A percentile compares a stretch with the other conserved stretches of the same genome.
Conservation (phyloP, 2,888 invertebrate species). For the Eupithecia dodoneata region DNA sequence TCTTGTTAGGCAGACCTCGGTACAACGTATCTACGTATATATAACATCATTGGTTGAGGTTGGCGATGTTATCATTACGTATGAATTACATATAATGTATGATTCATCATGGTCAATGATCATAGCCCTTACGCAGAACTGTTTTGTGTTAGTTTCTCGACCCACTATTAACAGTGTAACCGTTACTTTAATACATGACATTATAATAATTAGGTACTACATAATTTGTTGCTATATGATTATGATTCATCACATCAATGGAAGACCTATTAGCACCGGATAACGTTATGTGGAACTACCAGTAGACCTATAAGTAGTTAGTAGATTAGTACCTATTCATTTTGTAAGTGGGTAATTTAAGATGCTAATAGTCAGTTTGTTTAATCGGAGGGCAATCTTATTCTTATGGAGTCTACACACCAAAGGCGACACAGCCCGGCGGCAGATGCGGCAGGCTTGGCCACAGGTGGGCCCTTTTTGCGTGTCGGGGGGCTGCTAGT, state of each 20-base stretch:
- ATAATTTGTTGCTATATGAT: background rate
- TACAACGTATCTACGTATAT: no score
- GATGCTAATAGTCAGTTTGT: background rate
- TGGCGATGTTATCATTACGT: no score
- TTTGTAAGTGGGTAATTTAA: background rate
- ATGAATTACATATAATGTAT: background rate
- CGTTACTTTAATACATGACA: background rate
- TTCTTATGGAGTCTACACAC: no score
- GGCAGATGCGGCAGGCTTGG: no score
- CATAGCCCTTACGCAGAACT: slow-evolving; percentile 3
- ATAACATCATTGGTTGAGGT: no score
- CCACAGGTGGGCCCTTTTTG: no score
- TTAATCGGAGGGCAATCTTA: background rate
- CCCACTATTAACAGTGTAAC: background rate
- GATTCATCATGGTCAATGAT: background rate
- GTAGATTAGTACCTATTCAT: background rate
- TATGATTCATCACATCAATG: background rate
- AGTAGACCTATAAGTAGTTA: background rate
- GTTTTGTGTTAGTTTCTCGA: background rate
- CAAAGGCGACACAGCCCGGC: no score
- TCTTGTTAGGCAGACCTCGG: no score
- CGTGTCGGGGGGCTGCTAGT: no score
- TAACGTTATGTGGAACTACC: background rate
- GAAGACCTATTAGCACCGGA: background rate
- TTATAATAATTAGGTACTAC: background rate